Percentiles rank a stretch among this genome's conserved stretches.
phyloP scores from a whole-genome alignment of 92 coral and sea anemone genomes.

The Metridium senile region DNA sequence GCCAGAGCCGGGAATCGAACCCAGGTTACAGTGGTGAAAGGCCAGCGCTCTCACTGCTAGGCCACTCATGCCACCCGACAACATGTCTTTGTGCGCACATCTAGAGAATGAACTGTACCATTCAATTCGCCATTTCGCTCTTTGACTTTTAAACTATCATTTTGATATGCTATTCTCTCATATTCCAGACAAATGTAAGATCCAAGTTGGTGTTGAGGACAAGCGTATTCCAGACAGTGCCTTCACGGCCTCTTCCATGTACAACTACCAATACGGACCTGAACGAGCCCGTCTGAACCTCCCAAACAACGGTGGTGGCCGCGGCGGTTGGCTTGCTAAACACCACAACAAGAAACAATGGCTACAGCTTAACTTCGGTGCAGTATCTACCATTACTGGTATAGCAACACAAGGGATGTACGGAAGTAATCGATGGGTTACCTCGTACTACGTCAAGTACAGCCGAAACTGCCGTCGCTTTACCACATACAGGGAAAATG shows the following conservation, averaged over 20 bases:
- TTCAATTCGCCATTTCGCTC: too few species aligned
- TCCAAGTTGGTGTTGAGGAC: conserved; percentile 81
- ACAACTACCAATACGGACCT: conserved; percentile 63
- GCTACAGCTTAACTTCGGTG: conserved; percentile 84
- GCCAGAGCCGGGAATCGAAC: too few species aligned
- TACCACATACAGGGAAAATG: conserved; percentile 68
- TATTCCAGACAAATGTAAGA: conserved; percentile 53
- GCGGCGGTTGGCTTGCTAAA: conserved; percentile 90
- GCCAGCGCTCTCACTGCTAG: too few species aligned
- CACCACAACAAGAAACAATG: conserved; percentile 71
- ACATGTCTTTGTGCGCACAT: too few species aligned
- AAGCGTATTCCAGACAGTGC: conserved; percentile 78
- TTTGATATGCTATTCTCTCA: neutral
- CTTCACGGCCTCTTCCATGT: conserved; percentile 71
- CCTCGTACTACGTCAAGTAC: conserved; percentile 49
- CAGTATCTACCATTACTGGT: conserved; percentile 54
- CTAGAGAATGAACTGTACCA: too few species aligned
- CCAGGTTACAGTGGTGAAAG: too few species aligned
- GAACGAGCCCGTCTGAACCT: conserved; percentile 78
- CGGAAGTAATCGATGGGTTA: conserved; percentile 83
- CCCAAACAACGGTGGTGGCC: conserved; percentile 60
- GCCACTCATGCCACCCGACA: too few species aligned
- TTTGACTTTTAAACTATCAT: too few species aligned
- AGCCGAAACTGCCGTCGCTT: conserved; percentile 70
- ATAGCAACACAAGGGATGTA: conserved; percentile 93